Percentiles rank a stretch among this genome's conserved stretches.
phyloP scores from a whole-genome alignment of 2,113 vertebrate genomes.

The Mormyrus lacerda region DNA sequence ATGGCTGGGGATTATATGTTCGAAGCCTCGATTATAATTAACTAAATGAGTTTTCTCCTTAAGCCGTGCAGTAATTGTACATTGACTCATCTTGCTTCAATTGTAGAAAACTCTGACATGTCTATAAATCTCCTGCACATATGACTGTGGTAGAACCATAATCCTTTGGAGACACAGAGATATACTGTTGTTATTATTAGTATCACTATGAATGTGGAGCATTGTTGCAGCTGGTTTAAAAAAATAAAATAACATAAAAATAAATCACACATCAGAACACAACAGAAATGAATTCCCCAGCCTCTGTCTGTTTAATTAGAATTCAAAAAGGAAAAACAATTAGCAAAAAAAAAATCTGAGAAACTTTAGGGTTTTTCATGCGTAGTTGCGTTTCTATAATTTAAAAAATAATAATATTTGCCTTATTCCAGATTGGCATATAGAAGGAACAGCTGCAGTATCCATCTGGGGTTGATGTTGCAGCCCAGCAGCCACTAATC shows the following conservation, averaged over 20 bases:
- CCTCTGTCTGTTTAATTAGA: neutral
- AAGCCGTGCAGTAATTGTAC: neutral
- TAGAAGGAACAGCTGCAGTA: neutral
- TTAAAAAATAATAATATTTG: conserved; percentile 1
- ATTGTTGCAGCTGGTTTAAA: neutral
- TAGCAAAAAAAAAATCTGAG: neutral
- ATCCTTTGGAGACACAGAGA: neutral
- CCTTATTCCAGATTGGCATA: neutral
- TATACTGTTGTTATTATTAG: neutral
- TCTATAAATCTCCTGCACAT: neutral
- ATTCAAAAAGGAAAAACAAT: neutral
- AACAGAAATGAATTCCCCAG: neutral
- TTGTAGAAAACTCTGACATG: neutral
- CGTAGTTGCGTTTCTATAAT: neutral
- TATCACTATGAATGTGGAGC: neutral
- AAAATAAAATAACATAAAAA: neutral
- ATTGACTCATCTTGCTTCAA: neutral
- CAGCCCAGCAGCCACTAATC: neutral
- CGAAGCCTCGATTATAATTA: neutral
- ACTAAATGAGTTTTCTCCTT: neutral
- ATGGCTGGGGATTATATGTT: neutral
- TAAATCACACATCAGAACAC: neutral
- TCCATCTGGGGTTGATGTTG: neutral
- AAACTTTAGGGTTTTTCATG: neutral
- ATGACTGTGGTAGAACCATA: neutral